Conservation (phyloP, 1,140 invertebrate genomes). For the Rhagoletis zephyria region DNA sequence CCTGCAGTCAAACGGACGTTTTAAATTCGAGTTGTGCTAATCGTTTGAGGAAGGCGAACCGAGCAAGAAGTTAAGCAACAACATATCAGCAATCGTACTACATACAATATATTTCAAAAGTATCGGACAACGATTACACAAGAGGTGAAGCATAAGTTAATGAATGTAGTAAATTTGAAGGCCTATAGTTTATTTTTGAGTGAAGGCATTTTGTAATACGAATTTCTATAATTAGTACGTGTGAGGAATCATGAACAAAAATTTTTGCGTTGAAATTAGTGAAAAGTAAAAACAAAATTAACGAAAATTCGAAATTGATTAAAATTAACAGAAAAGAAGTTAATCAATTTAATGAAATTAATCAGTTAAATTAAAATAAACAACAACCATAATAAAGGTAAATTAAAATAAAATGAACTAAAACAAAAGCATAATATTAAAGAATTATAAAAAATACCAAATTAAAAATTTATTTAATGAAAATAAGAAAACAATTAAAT, state of each 20-base stretch:
- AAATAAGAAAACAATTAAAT: background rate
- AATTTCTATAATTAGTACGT: background rate
- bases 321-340: background rate
- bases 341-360: background rate
- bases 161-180: background rate
- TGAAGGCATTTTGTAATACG: background rate
- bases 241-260: too few relatives aligned
- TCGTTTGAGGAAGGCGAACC: background rate
- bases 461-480: background rate
- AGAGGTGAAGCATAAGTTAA: slow-evolving; percentile 33
- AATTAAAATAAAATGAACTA: background rate
- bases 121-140: background rate
- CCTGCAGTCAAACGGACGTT: slow-evolving; percentile 36
- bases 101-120: background rate
- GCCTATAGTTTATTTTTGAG: background rate
- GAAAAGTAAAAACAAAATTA: background rate
- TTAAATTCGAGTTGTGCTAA: background rate
- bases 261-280: background rate
- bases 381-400: background rate
- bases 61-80: background rate
- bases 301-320: background rate
- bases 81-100: background rate
- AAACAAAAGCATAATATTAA: background rate
- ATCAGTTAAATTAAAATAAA: background rate
- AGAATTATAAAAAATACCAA: background rate